These are phyloP conservation scores for Sarcophaga bullata DNA, from an alignment of 1,140 invertebrate genomes.

Conservation along the genomic window DNA sequence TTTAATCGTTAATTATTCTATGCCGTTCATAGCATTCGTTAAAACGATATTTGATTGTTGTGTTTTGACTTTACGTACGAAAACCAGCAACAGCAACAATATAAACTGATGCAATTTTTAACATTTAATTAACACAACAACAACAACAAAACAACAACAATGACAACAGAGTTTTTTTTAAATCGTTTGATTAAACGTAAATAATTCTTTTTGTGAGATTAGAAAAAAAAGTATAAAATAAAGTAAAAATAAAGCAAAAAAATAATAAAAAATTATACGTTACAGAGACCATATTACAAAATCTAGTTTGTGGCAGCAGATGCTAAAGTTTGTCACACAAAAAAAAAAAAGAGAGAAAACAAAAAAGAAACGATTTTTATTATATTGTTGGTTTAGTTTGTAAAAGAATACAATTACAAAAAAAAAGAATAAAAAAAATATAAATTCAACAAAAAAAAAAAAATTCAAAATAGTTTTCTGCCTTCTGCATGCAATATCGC, in stretches of 20 bases:
- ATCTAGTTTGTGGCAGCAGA: conserved; percentile 20
- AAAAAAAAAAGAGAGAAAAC: background rate
- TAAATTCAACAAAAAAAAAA: no score
- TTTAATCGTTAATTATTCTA: no score
- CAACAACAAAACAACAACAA: background rate
- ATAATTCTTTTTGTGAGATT: background rate
- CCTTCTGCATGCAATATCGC: conserved; percentile 1
- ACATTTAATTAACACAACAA: conserved; percentile 29
- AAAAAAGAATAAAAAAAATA: background rate
- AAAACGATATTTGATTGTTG: no score
- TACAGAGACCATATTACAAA: background rate
- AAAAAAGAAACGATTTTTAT: background rate
- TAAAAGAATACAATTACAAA: conserved; percentile 1
- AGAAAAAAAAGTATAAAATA: background rate
- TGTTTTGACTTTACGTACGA: background rate
- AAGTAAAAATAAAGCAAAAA: background rate
- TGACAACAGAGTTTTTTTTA: background rate
- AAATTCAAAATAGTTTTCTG: background rate
- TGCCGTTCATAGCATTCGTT: no score
- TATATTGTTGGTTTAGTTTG: background rate
- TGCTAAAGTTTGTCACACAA: conserved; percentile 12
- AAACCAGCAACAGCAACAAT: background rate
- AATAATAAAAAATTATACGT: no score
- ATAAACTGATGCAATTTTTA: conserved; percentile 33
- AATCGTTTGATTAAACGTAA: conserved; percentile 18